Percentiles rank a stretch among this genome's conserved stretches.
phyloP scores from a whole-genome alignment of 1,140 invertebrate genomes.

The Zaprionus capensis region DNA sequence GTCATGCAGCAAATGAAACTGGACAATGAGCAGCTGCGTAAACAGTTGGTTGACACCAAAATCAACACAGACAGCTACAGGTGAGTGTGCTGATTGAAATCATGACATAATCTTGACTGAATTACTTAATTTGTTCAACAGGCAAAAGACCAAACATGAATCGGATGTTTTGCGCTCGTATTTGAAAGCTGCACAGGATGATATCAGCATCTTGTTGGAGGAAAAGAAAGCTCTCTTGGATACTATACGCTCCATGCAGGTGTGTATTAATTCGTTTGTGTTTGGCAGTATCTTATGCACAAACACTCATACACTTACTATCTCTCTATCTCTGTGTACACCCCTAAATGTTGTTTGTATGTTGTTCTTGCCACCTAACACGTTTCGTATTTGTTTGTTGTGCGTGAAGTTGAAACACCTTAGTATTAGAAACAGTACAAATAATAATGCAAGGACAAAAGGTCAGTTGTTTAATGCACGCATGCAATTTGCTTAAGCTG shows the following conservation, averaged over 20 bases:
- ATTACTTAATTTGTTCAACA: conserved; percentile 22
- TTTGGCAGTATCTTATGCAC: conserved; percentile 11
- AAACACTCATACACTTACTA: conserved; percentile 23
- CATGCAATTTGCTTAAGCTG: conserved; percentile 42
- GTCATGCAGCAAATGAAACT: conserved; percentile 85
- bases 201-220: conserved; percentile 88
- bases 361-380: conserved; percentile 51
- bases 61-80: conserved; percentile 88
- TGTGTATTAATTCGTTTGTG: conserved; percentile 43
- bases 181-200: conserved; percentile 89
- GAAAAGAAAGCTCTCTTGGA: conserved; percentile 91
- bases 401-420: conserved; percentile 71
- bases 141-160: conserved; percentile 87
- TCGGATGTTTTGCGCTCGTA: conserved; percentile 86
- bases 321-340: conserved; percentile 56
- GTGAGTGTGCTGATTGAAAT: conserved; percentile 55
- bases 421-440: conserved; percentile 74
- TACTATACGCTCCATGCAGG: conserved; percentile 88
- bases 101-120: background rate
- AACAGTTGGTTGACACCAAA: conserved; percentile 87
- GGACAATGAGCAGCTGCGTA: conserved; percentile 88
- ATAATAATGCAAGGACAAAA: conserved; percentile 78
- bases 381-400: conserved; percentile 61
- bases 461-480: conserved; percentile 72
- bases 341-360: conserved; percentile 59